phyloP scores from a whole-genome alignment of 2,113 vertebrate species.

The Phalacrocorax pelagicus region DNA sequence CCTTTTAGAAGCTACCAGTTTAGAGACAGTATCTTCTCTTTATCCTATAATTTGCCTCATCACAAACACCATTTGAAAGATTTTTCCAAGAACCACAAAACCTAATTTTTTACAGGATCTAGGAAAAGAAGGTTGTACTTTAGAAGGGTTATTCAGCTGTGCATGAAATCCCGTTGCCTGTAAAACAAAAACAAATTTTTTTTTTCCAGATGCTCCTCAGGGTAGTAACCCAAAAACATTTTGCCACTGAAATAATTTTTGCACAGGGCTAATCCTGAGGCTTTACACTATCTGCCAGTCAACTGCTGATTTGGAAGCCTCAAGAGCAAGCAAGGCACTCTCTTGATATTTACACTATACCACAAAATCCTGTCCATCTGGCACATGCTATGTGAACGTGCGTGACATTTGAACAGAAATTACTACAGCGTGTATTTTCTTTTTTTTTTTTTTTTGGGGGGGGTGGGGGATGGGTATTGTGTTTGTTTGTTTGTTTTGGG shows the following conservation, averaged over 20 bases:
- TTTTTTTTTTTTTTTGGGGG: not conserved
- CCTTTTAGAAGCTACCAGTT: not conserved
- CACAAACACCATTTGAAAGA: not conserved
- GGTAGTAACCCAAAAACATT: not conserved
- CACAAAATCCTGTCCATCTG: not conserved
- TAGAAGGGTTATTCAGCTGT: not conserved
- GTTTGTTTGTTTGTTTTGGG: not conserved
- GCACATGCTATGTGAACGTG: fast-evolving
- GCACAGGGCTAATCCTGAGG: not conserved
- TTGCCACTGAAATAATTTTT: slow-evolving; percentile 10
- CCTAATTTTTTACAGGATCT: not conserved
- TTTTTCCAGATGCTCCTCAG: not conserved
- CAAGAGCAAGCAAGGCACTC: not conserved
- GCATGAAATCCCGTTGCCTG: not conserved
- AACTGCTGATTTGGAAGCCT: not conserved
- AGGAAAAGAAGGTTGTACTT: not conserved
- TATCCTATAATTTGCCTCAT: not conserved
- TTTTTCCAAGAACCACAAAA: not conserved
- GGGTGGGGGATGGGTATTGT: too few relatives aligned
- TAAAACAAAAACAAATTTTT: not conserved
- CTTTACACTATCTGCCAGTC: not conserved
- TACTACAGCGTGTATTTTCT: not conserved
- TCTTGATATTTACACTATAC: not conserved
- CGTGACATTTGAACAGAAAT: not conserved
- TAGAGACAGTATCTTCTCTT: not conserved